These are phyloP conservation scores for Athene noctua DNA, from an alignment of 2,113 vertebrate genomes.

Conservation along the genomic window DNA sequence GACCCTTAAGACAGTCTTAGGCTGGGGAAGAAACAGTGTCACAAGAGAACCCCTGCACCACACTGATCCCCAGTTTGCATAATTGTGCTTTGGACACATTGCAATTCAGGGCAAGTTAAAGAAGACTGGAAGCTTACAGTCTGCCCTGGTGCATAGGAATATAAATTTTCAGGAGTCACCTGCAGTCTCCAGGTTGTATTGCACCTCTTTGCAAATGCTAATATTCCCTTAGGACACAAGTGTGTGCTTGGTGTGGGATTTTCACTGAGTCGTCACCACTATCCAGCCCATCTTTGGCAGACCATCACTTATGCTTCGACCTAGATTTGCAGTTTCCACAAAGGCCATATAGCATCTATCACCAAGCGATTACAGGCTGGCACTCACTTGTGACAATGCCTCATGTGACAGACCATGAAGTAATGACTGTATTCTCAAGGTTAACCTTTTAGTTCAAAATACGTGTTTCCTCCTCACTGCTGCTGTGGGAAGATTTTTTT, in stretches of 20 bases:
- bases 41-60: neutral
- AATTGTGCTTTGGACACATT: neutral
- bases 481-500: neutral
- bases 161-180: neutral
- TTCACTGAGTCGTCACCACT: neutral
- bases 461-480: neutral
- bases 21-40: neutral
- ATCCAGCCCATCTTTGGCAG: neutral
- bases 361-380: fast-evolving
- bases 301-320: neutral
- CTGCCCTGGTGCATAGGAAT: fast-evolving
- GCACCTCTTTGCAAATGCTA: neutral
- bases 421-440: neutral
- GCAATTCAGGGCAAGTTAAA: neutral
- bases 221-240: neutral
- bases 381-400: neutral
- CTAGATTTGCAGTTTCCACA: neutral
- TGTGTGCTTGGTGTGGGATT: neutral
- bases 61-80: neutral
- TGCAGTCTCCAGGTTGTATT: neutral
- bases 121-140: neutral
- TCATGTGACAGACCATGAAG: neutral
- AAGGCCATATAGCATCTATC: neutral
- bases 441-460: neutral
- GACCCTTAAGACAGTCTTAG: neutral